Base-by-base conservation (phyloP, 2,888 invertebrate genomes). In the Ophion obscuratus region DNA sequence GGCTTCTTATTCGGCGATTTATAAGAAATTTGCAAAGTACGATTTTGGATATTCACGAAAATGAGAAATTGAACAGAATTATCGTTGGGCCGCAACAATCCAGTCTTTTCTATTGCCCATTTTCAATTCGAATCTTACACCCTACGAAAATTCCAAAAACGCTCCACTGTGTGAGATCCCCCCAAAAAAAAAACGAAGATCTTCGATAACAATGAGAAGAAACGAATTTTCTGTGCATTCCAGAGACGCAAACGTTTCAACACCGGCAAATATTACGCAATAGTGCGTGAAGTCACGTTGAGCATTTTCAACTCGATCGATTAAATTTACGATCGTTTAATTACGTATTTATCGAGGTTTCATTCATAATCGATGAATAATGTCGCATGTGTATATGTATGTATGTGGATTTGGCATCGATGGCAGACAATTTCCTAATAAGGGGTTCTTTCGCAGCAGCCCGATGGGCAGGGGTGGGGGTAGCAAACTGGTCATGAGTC, bases 401-500 rank as follows among this genome's bases (percentile, higher is more conserved):
- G 40, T 40, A 40, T 40, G 40, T 40, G 40, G 24, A 40, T 62
- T 64, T 27, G 64, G 47, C 11, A 20, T 71, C 64, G 40, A 24
- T 10, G 70, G 61, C 61, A 20, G 66, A 73, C 59, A 20, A 70
- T 24, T n/a, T 61, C 75, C 78, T 57, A 66, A 82, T 85, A 85
- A 82, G 82, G 85, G n/a, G n/a, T 75, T 40, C 62, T 68, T 36
- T 27, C n/a, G 11, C 1, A 53, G 11, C 53, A 44, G 9, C 7
- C 17, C 27, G 53, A 31, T 47, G 40, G 44, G 36, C 64, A n/a
- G 40, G 62, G 66, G 71, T n/a, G 70, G 68, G 73, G n/a, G 24
- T n/a, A 57, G 71, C 17, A 79, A 79, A 85, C 85, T 74, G 81
- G 85, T 85, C 68, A 81, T 59, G 75, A 78, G 64, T 66, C 67